Evolutionary conservation across 2,797 vertebrate species (phyloP).

Genomic region (Rhinatrema bivittatum): DNA sequence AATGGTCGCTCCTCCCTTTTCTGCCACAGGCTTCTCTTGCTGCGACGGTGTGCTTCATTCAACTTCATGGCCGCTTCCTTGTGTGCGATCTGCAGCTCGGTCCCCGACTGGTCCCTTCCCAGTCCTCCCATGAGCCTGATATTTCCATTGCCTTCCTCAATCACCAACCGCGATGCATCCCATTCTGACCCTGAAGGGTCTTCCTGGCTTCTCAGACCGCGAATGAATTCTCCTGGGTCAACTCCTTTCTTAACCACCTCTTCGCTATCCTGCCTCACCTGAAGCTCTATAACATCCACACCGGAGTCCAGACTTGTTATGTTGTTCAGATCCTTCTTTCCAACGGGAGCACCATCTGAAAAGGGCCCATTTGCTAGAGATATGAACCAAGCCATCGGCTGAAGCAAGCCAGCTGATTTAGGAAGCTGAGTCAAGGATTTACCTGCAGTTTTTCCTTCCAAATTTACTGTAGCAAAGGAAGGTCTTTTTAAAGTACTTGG

Average conservation of each 20-base stretch:
- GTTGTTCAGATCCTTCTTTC: background rate
- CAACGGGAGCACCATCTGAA: background rate
- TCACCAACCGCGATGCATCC: background rate
- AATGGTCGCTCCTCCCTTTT: conserved; percentile 15
- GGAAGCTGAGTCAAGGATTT: background rate
- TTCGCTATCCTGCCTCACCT: background rate
- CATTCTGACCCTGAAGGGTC: background rate
- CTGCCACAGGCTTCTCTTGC: conserved; percentile 7
- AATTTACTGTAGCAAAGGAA: background rate
- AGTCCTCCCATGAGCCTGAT: background rate
- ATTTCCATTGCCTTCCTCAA: background rate
- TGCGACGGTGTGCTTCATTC: background rate
- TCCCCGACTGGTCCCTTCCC: background rate
- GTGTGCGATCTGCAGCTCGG: conserved; percentile 1
- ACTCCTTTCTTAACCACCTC: background rate
- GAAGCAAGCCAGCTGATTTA: background rate
- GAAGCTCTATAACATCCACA: conserved; percentile 7
- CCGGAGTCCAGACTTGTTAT: conserved; percentile 17
- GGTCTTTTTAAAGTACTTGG: background rate
- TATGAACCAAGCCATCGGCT: conserved; percentile 13
- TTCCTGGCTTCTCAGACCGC: background rate
- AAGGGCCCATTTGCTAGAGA: background rate
- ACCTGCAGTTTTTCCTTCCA: background rate
- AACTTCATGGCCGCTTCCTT: conserved; percentile 11
- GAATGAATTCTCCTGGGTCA: background rate